A percentile compares a stretch with the other conserved stretches of the same genome.
These are phyloP conservation scores for Ennomos fuscantarius DNA, from an alignment of 2,888 invertebrate species.

Conservation along the genomic window DNA sequence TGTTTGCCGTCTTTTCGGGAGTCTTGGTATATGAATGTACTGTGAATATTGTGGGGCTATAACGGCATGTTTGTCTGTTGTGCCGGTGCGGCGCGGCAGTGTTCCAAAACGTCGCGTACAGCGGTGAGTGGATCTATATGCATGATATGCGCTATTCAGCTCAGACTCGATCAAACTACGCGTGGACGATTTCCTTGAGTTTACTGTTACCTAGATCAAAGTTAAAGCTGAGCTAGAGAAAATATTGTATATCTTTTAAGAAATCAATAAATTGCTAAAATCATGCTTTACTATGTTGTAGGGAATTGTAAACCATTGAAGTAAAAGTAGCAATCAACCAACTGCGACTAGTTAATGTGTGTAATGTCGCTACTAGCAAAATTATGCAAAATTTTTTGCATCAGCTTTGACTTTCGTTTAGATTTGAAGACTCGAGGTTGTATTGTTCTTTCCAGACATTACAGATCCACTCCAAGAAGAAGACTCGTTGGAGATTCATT, in stretches of 20 bases:
- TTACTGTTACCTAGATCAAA: slow-evolving; percentile 5
- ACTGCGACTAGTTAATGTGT: too few species aligned
- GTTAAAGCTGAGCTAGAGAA: slow-evolving; percentile 2
- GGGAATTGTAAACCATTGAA: too few species aligned
- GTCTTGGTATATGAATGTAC: slow-evolving; percentile 28
- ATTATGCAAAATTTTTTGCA: too few species aligned
- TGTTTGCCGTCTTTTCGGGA: slow-evolving; percentile 12
- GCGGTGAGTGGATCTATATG: slow-evolving; percentile 92
- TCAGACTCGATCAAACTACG: slow-evolving; percentile 28
- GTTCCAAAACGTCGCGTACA: slow-evolving; percentile 98
- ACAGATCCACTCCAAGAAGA: slow-evolving; percentile 63
- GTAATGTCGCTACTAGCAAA: too few species aligned
- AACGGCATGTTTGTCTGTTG: slow-evolving; percentile 84
- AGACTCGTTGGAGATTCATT: slow-evolving; percentile 65
- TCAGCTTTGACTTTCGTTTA: slow-evolving; percentile 12
- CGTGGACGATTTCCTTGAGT: slow-evolving; percentile 16
- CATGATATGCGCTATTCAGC: slow-evolving; percentile 67
- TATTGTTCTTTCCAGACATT: slow-evolving; percentile 21
- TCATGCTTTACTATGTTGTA: too few species aligned
- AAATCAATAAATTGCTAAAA: too few species aligned
- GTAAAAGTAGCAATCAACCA: too few species aligned
- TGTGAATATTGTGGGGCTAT: slow-evolving; percentile 54
- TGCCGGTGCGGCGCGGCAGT: slow-evolving; percentile 87
- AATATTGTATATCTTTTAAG: too few species aligned
- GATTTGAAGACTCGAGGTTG: slow-evolving; percentile 2